phyloP scores from a whole-genome alignment of 2,888 invertebrate species.

The Pachliopta kotzebuea region DNA sequence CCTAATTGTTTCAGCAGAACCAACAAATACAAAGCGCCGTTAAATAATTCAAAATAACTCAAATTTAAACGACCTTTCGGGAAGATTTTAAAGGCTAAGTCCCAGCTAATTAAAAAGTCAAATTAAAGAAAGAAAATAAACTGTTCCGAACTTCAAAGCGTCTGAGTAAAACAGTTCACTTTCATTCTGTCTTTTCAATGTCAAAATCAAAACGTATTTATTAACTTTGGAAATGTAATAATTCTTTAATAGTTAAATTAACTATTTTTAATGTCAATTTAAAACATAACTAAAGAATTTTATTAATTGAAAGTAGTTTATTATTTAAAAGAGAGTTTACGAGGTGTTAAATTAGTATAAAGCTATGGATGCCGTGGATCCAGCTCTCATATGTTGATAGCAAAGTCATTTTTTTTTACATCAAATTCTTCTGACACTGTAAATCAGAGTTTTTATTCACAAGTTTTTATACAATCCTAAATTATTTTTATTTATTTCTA shows the following conservation, averaged over 20 bases:
- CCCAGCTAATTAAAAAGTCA: slow-evolving; percentile 26
- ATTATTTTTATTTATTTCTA: too few species aligned
- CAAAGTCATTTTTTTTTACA: too few species aligned
- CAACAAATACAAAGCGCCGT: slow-evolving; percentile 9
- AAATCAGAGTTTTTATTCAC: too few species aligned
- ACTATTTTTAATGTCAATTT: too few species aligned
- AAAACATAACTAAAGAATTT: too few species aligned
- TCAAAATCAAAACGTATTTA: not conserved
- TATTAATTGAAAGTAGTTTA: too few species aligned
- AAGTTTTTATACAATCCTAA: too few species aligned
- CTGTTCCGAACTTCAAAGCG: slow-evolving; percentile 14
- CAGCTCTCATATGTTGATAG: too few species aligned
- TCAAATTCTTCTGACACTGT: too few species aligned
- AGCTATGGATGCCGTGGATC: too few species aligned
- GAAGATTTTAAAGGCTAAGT: slow-evolving; percentile 22
- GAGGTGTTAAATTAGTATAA: too few species aligned
- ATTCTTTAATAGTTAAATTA: not conserved
- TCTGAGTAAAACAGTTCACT: slow-evolving; percentile 10
- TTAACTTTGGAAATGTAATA: not conserved
- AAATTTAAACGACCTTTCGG: slow-evolving; percentile 21
- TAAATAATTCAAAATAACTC: slow-evolving; percentile 6
- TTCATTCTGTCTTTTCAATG: not conserved
- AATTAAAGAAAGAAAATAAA: slow-evolving; percentile 25
- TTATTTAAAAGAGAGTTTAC: too few species aligned
- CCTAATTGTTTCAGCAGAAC: not conserved